Evolutionary conservation across 1,140 invertebrate genomes (phyloP).

Genomic region (Lutraria rhynchaena): DNA sequence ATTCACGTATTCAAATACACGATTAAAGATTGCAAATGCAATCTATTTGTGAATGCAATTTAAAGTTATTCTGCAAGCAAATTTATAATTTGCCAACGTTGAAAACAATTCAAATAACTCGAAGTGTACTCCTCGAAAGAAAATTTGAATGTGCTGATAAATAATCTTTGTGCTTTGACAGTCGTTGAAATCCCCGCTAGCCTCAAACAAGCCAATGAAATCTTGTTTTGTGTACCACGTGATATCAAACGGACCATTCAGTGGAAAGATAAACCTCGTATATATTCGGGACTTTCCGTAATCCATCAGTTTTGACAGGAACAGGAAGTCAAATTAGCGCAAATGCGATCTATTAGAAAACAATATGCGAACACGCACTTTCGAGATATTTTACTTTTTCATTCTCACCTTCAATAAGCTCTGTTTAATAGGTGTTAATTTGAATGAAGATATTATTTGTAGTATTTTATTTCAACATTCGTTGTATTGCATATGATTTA

Average conservation of each 20-base stretch:
- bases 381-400: too few relatives aligned
- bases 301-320: not conserved
- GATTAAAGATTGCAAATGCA: constrained; percentile 13
- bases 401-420: too few relatives aligned
- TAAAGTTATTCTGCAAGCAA: not conserved
- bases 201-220: constrained; percentile 69
- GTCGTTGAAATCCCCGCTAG: constrained; percentile 77
- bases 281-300: not conserved
- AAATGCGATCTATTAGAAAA: too few relatives aligned
- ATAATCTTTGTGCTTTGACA: constrained; percentile 50
- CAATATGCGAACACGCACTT: too few relatives aligned
- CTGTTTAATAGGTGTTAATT: too few relatives aligned
- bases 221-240: constrained; percentile 62
- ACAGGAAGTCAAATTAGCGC: constrained; percentile 13
- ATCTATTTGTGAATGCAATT: not conserved
- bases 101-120: not conserved
- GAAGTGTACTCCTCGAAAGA: constrained; percentile 35
- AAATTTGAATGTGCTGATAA: constrained; percentile 55
- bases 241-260: constrained; percentile 61
- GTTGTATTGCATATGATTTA: too few relatives aligned
- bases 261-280: not conserved
- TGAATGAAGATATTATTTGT: too few relatives aligned
- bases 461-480: too few relatives aligned
- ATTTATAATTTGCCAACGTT: not conserved
- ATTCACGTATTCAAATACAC: not conserved